These are phyloP conservation scores for Epinotia ramella DNA, from an alignment of 2,888 invertebrate genomes.

Conservation along the genomic window DNA sequence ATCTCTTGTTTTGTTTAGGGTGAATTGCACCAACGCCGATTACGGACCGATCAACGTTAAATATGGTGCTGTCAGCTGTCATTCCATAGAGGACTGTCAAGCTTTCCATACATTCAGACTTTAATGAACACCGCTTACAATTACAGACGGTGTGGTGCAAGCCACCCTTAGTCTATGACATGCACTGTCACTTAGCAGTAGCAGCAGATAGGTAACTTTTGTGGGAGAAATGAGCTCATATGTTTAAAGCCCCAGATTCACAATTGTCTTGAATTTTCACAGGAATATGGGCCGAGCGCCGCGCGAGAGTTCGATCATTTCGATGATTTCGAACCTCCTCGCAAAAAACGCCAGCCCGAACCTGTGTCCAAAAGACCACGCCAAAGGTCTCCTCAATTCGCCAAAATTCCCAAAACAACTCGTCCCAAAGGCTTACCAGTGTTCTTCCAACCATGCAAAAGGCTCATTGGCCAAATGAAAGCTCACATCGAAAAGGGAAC, in stretches of 20 bases:
- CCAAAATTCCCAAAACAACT: background rate
- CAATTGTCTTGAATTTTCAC: constrained; percentile 48
- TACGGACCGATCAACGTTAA: too few species aligned
- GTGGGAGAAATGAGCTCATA: too few species aligned
- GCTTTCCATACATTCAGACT: too few species aligned
- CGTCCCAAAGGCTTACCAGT: constrained; percentile 12
- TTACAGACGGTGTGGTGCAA: too few species aligned
- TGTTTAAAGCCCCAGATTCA: background rate
- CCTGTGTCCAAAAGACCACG: constrained; percentile 18
- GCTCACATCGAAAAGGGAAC: constrained; percentile 25
- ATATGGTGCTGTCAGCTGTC: too few species aligned
- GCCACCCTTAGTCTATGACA: too few species aligned
- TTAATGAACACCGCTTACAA: too few species aligned
- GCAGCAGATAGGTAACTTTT: too few species aligned
- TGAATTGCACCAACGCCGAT: too few species aligned
- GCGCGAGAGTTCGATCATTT: constrained; percentile 46
- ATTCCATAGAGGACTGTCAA: too few species aligned
- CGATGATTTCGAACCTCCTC: constrained; percentile 28
- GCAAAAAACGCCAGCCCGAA: constrained; percentile 24
- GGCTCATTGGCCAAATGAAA: constrained; percentile 35
- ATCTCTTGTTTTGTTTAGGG: too few species aligned
- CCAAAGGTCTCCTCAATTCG: background rate
- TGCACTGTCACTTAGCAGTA: too few species aligned
- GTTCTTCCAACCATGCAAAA: constrained; percentile 40
- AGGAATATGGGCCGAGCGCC: constrained; percentile 53